phyloP scores from a whole-genome alignment of 1,140 invertebrate genomes.

The Olivierus martensii region DNA sequence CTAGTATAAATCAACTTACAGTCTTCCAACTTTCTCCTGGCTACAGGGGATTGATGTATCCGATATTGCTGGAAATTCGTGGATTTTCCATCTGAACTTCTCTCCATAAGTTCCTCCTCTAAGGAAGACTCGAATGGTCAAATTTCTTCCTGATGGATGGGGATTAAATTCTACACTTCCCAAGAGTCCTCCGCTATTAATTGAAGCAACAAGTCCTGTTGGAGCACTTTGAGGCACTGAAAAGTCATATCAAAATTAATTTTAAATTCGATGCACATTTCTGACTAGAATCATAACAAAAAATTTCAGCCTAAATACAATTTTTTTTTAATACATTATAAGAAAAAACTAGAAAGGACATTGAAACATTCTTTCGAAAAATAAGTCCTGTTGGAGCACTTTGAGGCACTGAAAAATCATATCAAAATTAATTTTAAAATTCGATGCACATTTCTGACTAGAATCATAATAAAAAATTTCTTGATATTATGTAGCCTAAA shows the following conservation, averaged over 20 bases:
- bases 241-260: neutral
- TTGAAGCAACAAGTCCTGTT: constrained; percentile 7
- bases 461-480: no score
- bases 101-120: constrained; percentile 15
- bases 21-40: constrained; percentile 14
- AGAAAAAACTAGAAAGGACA: no score
- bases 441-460: no score
- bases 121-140: constrained; percentile 7
- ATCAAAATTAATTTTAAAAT: no score
- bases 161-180: constrained; percentile 14
- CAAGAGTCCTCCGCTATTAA: constrained; percentile 12
- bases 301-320: no score
- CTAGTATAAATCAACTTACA: constrained; percentile 1
- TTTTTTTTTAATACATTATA: no score
- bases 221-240: constrained; percentile 7
- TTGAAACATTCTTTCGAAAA: no score
- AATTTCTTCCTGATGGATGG: constrained; percentile 6
- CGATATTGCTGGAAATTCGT: constrained; percentile 13
- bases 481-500: no score
- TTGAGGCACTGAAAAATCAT: constrained; percentile 4
- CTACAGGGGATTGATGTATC: constrained; percentile 13
- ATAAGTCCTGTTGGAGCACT: constrained; percentile 6
- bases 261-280: no score
- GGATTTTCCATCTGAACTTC: constrained; percentile 20
- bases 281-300: no score